phyloP scores from a whole-genome alignment of 35 echinoderm and acorn worm species.

The Hemicentrotus pulcherrimus region DNA sequence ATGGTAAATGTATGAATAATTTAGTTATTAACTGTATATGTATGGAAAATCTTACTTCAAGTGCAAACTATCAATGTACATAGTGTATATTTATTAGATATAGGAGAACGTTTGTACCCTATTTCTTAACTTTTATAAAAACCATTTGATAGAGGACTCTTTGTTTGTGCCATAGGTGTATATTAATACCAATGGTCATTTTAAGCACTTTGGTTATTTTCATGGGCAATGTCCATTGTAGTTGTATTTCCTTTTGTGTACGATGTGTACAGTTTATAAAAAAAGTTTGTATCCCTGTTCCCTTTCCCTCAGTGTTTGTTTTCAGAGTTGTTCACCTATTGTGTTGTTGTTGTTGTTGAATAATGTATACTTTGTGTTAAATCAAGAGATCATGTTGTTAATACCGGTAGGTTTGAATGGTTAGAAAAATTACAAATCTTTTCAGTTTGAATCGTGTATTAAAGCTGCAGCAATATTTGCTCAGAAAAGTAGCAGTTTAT shows the following conservation, averaged over 20 bases:
- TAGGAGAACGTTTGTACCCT: constrained; percentile 23
- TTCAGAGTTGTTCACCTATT: not conserved
- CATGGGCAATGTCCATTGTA: not conserved
- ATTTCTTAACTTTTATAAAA: constrained; percentile 42
- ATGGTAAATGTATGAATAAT: no score
- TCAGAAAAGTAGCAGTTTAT: not conserved
- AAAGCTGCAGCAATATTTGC: not conserved
- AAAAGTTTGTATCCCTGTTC: not conserved
- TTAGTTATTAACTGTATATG: not conserved
- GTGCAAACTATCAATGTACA: not conserved
- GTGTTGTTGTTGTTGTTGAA: not conserved
- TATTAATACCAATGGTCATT: not conserved
- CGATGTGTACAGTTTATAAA: not conserved
- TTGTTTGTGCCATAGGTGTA: not conserved
- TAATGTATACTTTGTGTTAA: not conserved
- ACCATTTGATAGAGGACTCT: not conserved
- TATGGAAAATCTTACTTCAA: not conserved
- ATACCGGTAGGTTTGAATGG: not conserved
- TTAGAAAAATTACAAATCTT: not conserved
- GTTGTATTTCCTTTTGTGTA: not conserved
- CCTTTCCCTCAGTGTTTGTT: not conserved
- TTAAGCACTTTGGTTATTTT: not conserved
- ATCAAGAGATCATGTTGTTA: not conserved
- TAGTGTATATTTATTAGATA: constrained; percentile 37
- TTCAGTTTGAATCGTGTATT: not conserved